Base-by-base conservation (phyloP, 2,888 invertebrate genomes). In the Malthinus seriepunctatus region DNA sequence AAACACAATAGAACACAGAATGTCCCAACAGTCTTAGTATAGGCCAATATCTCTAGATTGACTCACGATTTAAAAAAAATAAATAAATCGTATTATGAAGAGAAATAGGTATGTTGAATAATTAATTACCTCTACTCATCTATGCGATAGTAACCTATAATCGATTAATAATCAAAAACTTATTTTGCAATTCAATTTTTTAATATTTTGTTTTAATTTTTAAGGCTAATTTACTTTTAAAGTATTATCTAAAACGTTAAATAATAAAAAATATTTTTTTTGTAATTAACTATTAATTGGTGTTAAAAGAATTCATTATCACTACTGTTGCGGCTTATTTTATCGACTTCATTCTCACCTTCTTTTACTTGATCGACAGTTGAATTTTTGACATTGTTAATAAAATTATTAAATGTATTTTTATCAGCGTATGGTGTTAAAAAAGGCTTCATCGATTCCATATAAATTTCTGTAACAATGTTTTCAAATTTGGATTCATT, bases 241-340 rank as follows among this genome's bases (percentile, higher is more conserved):
- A 42, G 23, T 23, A 23, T 3, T 23, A 23, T 23, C 23, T 23
- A 23, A 2, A 23, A 23, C 23, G 23, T 23, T 23, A 23, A 23
- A 23, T 51, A 51, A 37, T 10, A 34, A 49, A 14, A 4, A 10
- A 23, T 31, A 31, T 11, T 23, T 32, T 32, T 33, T 32, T 12
- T 33, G 31, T 32, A 32, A 46, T 33, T 38, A 31, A 14, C 14
- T 51, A 39, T 32, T 38, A 54, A 10, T 42, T 33, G 51, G 14
- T 33, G 14, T 47, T 47, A 61, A 12, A 54, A 61, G 39, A 56
- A 61, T 42, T 61, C 56, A 31, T 56, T 60, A 50, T 60, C 60
- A 56, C 60, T 60, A 38, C 51, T 55, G 15, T 59, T 45, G 11
- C 47, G 14, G 39, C 49, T 60, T 8, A 46, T 42, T 15, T 54